Evolutionary conservation across 2,797 vertebrate species (phyloP).

Genomic region (Micromesistius poutassou): DNA sequence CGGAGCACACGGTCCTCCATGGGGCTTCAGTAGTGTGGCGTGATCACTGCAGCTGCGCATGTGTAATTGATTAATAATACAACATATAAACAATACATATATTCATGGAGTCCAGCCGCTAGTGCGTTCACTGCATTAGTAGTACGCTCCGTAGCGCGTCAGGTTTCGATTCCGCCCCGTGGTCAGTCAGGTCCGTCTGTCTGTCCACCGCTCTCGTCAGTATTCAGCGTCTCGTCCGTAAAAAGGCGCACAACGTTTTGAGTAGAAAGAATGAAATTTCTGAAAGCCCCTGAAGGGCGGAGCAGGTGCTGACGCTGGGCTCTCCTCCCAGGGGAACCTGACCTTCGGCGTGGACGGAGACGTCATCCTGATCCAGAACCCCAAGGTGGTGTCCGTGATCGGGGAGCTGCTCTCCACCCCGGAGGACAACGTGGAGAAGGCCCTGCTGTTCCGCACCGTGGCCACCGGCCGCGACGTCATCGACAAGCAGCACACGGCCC

Average conservation of each 20-base stretch:
- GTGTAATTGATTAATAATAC: too few species aligned
- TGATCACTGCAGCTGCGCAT: too few species aligned
- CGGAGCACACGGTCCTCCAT: too few species aligned
- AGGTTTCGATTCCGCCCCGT: too few species aligned
- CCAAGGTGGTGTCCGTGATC: constrained; percentile 79
- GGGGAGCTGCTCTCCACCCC: constrained; percentile 86
- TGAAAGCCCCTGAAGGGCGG: background rate
- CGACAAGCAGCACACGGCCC: constrained; percentile 91
- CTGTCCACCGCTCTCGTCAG: too few species aligned
- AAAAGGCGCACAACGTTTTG: too few species aligned
- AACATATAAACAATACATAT: too few species aligned
- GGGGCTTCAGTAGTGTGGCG: too few species aligned
- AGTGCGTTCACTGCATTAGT: background rate
- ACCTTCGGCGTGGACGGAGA: constrained; percentile 89
- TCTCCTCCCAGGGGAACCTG: constrained; percentile 83
- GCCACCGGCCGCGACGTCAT: constrained; percentile 93
- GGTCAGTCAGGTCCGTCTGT: too few species aligned
- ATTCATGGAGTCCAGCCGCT: background rate
- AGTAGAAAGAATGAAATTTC: background rate
- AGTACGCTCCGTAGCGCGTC: background rate
- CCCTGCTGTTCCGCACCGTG: constrained; percentile 92
- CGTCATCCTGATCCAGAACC: constrained; percentile 84
- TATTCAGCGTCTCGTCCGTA: too few species aligned
- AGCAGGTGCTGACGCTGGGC: background rate
- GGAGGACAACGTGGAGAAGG: constrained; percentile 89